Conservation (phyloP, 2,113 vertebrate genomes). For the Bufo gargarizans region DNA sequence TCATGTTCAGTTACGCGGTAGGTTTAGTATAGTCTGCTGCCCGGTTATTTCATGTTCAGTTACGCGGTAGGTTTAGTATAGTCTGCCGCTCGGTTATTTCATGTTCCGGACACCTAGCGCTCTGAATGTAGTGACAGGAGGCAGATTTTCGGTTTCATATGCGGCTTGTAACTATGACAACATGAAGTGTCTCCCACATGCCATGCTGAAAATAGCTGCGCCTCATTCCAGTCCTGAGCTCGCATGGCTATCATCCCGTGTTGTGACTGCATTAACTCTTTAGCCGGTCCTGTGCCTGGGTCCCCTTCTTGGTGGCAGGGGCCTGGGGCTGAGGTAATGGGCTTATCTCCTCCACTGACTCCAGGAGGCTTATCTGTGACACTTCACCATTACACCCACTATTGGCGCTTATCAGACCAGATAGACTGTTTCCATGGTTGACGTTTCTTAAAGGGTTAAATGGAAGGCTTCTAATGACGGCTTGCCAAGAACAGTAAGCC, state of each 20-base stretch:
- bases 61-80: background rate
- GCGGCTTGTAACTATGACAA: slow-evolving; percentile 40
- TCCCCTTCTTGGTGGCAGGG: background rate
- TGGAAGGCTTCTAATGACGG: background rate
- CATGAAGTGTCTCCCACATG: slow-evolving; percentile 49
- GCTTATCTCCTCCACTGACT: background rate
- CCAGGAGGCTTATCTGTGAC: background rate
- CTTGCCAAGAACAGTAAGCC: slow-evolving; percentile 34
- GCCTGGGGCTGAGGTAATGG: background rate
- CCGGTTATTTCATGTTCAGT: no score
- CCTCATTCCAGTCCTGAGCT: slow-evolving; percentile 39
- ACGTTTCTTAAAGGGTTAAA: background rate
- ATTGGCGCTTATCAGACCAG: background rate
- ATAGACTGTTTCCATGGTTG: background rate
- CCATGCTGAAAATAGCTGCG: slow-evolving; percentile 46
- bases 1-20: background rate
- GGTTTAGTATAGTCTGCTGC: no score
- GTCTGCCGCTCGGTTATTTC: background rate
- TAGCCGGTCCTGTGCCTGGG: background rate
- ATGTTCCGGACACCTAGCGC: background rate
- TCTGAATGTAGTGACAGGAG: background rate
- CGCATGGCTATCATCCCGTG: slow-evolving; percentile 38
- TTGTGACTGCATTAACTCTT: slow-evolving; percentile 8
- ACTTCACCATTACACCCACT: background rate
- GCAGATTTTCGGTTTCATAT: slow-evolving; percentile 2